Evolutionary conservation across 2,113 vertebrate genomes (phyloP), one percentile per base, ranked within the genome.

Genomic region (Lontra canadensis): DNA sequence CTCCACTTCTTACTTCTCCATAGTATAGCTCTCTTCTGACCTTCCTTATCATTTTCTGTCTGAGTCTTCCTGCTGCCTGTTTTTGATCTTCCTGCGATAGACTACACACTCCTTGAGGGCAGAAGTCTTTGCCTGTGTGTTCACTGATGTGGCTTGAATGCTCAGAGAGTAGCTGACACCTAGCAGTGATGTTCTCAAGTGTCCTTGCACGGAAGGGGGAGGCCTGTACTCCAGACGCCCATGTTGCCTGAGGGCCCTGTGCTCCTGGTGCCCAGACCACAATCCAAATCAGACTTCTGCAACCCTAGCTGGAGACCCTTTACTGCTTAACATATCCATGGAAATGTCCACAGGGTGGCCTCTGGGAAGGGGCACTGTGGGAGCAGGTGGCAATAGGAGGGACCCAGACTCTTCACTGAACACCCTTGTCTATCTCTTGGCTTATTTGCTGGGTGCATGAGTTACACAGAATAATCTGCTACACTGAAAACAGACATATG

Each of bases 191-290:
- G 12, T 42, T 10, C 59, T 11, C 12, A 12, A 25, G 21, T 17
- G 36, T 7, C n/a, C 7, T 12, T 6, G 18, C 57, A 3, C 4
- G 23, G n/a, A 34, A 49, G 69, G 34, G 26, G n/a, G 31, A 5
- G 21, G 23, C 31, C 57, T n/a, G 10, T 7, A 42, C 36, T 21
- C 31, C 67, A 39, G 34, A 9, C 10, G 1, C 1, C 17, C 13
- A 2, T 13, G 29, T 34, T 14, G 15, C 7, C 71, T 42, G 57
- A 10, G 4, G 6, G 87, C 9, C 0, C 0, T 6, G 12, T 4
- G 2, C 21, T 31, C 13, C 42, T 3, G 10, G 59, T 0, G 2
- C 55, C 26, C 57, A 71, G 71, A 26, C 26, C 29, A 8, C 47
- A 13, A 52, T 26, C 7, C 10, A 4, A 23, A 12, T 47, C 59